Percentiles rank a stretch among this genome's conserved stretches.
phyloP scores from a whole-genome alignment of 2,888 invertebrate genomes.

The Margaritifera margaritifera region DNA sequence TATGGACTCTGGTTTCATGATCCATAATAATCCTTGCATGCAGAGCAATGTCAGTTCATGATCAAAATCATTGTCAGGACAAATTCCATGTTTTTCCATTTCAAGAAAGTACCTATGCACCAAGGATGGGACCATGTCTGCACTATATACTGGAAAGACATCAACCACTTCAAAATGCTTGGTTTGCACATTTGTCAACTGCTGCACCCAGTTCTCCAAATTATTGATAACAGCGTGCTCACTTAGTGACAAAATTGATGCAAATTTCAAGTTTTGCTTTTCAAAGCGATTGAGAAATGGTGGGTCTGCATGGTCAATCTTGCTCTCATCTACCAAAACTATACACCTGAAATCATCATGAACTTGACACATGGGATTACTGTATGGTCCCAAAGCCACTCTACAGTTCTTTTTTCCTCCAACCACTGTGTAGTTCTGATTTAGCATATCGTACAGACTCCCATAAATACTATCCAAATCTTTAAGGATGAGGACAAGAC shows the following conservation, averaged over 20 bases:
- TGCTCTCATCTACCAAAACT: slow-evolving; percentile 47
- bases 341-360: slow-evolving; percentile 52
- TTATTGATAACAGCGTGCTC: slow-evolving; percentile 13
- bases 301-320: slow-evolving; percentile 45
- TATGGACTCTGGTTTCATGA: slow-evolving; percentile 39
- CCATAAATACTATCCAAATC: slow-evolving; percentile 54
- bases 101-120: not conserved
- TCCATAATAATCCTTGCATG: slow-evolving; percentile 25
- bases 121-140: slow-evolving; percentile 39
- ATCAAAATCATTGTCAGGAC: not conserved
- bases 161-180: slow-evolving; percentile 16
- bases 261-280: slow-evolving; percentile 55
- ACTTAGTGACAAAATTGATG: slow-evolving; percentile 26
- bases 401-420: slow-evolving; percentile 49
- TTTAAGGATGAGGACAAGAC: slow-evolving; percentile 46
- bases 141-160: slow-evolving; percentile 37
- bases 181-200: slow-evolving; percentile 10
- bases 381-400: slow-evolving; percentile 51
- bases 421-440: slow-evolving; percentile 53
- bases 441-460: slow-evolving; percentile 56
- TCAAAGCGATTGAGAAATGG: slow-evolving; percentile 61
- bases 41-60: slow-evolving; percentile 6
- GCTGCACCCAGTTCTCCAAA: slow-evolving; percentile 21
- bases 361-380: slow-evolving; percentile 55
- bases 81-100: not conserved